Conservation (phyloP, 2,797 vertebrate genomes). For the Novumbra hubbsi region DNA sequence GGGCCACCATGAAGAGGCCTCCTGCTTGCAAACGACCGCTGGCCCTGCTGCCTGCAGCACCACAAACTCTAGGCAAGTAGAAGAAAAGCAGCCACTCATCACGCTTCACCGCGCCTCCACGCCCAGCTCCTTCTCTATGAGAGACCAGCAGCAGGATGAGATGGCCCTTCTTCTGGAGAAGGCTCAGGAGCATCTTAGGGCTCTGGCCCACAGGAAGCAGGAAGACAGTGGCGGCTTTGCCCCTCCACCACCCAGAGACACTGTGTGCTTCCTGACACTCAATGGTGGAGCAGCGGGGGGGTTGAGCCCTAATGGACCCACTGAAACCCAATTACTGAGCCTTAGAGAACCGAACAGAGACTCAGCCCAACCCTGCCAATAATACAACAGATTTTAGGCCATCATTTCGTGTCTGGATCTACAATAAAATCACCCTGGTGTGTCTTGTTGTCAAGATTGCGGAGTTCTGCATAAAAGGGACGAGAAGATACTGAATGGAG, state of each 20-base stretch:
- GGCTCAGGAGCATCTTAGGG: slow-evolving; percentile 70
- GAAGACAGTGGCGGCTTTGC: slow-evolving; percentile 38
- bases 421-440: slow-evolving; percentile 37
- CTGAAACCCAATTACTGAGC: slow-evolving; percentile 72
- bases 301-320: slow-evolving; percentile 62
- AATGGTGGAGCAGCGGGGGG: slow-evolving; percentile 47
- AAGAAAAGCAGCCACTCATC: slow-evolving; percentile 5
- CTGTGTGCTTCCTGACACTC: slow-evolving; percentile 73
- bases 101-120: background rate
- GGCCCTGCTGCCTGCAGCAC: slow-evolving; percentile 22
- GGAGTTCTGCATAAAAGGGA: slow-evolving; percentile 39
- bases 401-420: slow-evolving; percentile 29
- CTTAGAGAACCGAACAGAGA: slow-evolving; percentile 71
- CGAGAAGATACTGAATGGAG: slow-evolving; percentile 22
- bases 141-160: slow-evolving; percentile 54
- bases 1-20: slow-evolving; percentile 68
- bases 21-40: slow-evolving; percentile 73
- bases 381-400: slow-evolving; percentile 41
- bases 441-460: slow-evolving; percentile 30
- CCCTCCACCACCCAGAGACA: slow-evolving; percentile 63
- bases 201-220: slow-evolving; percentile 63
- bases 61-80: slow-evolving; percentile 27
- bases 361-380: slow-evolving; percentile 64
- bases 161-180: slow-evolving; percentile 64
- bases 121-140: slow-evolving; percentile 38